Base-by-base conservation (phyloP, 1,140 invertebrate species). In the Helicorthomorpha holstii region DNA sequence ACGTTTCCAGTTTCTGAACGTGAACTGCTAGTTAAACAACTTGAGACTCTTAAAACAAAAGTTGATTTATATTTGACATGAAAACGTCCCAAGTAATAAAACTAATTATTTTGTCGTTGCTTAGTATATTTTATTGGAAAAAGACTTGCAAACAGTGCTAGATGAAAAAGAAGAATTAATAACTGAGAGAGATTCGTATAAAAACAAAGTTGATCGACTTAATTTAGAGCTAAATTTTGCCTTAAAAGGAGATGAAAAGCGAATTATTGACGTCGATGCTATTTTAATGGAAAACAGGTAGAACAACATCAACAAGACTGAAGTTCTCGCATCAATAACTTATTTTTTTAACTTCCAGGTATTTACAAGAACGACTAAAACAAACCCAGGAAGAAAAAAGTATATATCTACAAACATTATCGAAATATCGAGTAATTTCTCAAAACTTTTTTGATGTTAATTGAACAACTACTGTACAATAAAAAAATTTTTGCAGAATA, bases 131-230 rank as follows among this genome's bases (percentile, higher is more conserved):
- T 78, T 83, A 64, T 63, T 85, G 27, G 75, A 81, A 65, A 62
- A 76, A 25, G 85, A 91, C 68, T 69, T 89, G 21, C 77, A 84
- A 58, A 63, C 66, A 43, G 75, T 87, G 22, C 65, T 90, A 29
- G 86, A 90, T 71, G 85, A 90, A 63, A 88, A 89, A 65, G 83
- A 88, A 61, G 87, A 90, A 59, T 63, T 86, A 21, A 76, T 82
- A 22, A 79, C 75, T 14, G 84, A 89, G 63, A 69, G 84, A 54
- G 84, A 89, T 68, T 81, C 80, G n/a, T 86, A 85, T 58, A 83
- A 83, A 63, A 83, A 75, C 56, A 90, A 91, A 68, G 80, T 83
- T 16, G 82, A 86, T 62, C 69, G 84, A 29, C 72, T 90, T 2
- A 90, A 89, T 66, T 77, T 83, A 59, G 82, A 86, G 63, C 71